Evolutionary conservation across 2,113 vertebrate genomes (phyloP), one percentile per base, ranked within the genome.

Genomic region (Burhinus bistriatus): DNA sequence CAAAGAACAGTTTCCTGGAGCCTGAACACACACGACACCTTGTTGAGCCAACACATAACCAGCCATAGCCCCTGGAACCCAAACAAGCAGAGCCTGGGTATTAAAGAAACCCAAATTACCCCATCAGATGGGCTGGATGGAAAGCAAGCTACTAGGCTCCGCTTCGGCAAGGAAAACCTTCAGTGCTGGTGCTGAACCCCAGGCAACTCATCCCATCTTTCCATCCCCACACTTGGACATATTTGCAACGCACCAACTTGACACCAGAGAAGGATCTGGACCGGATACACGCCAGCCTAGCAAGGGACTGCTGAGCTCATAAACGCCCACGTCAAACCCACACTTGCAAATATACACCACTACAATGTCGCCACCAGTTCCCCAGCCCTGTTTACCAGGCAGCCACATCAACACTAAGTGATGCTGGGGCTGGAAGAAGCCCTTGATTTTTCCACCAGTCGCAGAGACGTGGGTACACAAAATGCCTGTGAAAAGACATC

Each of bases 141-240:
- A 79, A 91, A 68, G 22, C 0, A 0, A 85, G 55, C n/a, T 21
- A 2, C 1, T 47, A 59, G 5, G 0, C 26, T 72, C 25, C 0
- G 0, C 36, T 90, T 18, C 20, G 20, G 38, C 71, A 68, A 76
- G n/a, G 61, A 52, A 80, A 55, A 59, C 25, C 25, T 79, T 36
- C 57, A 51, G 32, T 4, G 5, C 11, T n/a, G 29, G 16, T 34
- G 44, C 38, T 76, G 66, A 83, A 58, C 5, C 18, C 30, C 49
- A 87, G 18, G 36, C 11, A 90, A 75, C 34, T 68, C 57, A 68
- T 45, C n/a, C 57, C 54, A 55, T 19, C n/a, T n/a, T 88, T 64
- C 66, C 57, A 76, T 51, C 47, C 38, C 12, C 38, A 47, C 1
- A 0, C 30, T 70, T 0, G 0, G 25, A 47, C 0, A 0, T 30